Percentiles rank a stretch among this genome's conserved stretches.
These are phyloP conservation scores for Cossypha polioptera DNA, from an alignment of 2,797 vertebrate genomes.

Conservation along the genomic window DNA sequence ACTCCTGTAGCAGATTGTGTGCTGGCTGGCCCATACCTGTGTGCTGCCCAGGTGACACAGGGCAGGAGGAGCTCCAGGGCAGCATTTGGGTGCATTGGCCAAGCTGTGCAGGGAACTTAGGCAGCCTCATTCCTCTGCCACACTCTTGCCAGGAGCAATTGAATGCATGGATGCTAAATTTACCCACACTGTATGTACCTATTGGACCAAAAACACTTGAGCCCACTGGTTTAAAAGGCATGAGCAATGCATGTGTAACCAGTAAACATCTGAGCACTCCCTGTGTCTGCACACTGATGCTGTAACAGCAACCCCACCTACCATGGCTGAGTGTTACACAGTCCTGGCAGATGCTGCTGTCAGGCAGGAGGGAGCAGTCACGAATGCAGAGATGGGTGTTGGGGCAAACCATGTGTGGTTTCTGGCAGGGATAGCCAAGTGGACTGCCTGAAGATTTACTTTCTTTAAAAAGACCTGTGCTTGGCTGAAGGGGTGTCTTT, in stretches of 20 bases:
- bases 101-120: neutral
- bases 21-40: neutral
- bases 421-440: neutral
- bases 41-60: neutral
- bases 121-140: neutral
- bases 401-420: neutral
- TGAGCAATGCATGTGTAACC: constrained; percentile 23
- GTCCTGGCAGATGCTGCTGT: neutral
- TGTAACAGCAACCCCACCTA: accelerated
- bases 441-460: neutral
- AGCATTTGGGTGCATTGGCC: neutral
- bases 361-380: neutral
- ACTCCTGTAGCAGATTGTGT: neutral
- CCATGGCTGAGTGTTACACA: neutral
- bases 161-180: neutral
- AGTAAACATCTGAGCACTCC: neutral
- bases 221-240: constrained; percentile 1
- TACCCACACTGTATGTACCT: neutral
- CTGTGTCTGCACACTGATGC: neutral
- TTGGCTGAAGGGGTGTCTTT: neutral
- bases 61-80: neutral
- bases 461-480: neutral
- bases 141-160: neutral
- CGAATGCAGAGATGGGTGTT: accelerated
- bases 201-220: constrained; percentile 13